These are phyloP conservation scores for Drosophila chauvacae DNA, from an alignment of 1,140 invertebrate genomes.

Conservation along the genomic window DNA sequence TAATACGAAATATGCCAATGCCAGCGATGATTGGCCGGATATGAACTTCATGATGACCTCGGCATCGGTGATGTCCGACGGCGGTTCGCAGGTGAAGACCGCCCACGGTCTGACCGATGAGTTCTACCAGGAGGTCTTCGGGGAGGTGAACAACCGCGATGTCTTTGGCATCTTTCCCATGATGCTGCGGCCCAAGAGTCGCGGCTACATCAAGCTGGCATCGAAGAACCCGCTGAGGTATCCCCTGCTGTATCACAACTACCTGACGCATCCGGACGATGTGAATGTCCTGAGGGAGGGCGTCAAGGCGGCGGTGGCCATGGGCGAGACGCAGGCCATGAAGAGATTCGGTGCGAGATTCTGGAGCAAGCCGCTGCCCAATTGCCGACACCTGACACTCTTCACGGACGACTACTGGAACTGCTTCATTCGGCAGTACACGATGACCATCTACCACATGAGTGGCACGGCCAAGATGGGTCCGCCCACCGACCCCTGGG, in stretches of 20 bases:
- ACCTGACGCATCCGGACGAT: conserved; percentile 92
- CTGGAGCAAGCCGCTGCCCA: conserved; percentile 89
- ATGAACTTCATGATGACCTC: conserved; percentile 94
- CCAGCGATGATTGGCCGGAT: conserved; percentile 94
- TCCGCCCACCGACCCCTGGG: conserved; percentile 89
- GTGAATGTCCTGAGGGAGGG: conserved; percentile 92
- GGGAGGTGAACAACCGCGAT: conserved; percentile 89
- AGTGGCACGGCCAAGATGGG: conserved; percentile 95
- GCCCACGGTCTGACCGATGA: conserved; percentile 92
- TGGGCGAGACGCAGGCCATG: conserved; percentile 90
- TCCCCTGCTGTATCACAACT: conserved; percentile 93
- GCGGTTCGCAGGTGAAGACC: conserved; percentile 88
- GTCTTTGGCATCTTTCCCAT: conserved; percentile 93
- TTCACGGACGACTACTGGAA: conserved; percentile 94
- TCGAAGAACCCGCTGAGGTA: conserved; percentile 93
- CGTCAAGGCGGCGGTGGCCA: conserved; percentile 92
- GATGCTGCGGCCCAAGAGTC: conserved; percentile 93
- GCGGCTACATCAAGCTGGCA: conserved; percentile 90
- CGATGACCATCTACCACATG: conserved; percentile 94
- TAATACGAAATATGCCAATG: conserved; percentile 93
- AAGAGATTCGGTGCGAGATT: conserved; percentile 90
- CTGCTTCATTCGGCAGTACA: conserved; percentile 91
- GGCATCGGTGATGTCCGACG: conserved; percentile 91
- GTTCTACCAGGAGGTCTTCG: conserved; percentile 91
- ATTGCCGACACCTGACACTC: conserved; percentile 90